Conservation (phyloP, 2,113 vertebrate species). For the Tragulus kanchil region DNA sequence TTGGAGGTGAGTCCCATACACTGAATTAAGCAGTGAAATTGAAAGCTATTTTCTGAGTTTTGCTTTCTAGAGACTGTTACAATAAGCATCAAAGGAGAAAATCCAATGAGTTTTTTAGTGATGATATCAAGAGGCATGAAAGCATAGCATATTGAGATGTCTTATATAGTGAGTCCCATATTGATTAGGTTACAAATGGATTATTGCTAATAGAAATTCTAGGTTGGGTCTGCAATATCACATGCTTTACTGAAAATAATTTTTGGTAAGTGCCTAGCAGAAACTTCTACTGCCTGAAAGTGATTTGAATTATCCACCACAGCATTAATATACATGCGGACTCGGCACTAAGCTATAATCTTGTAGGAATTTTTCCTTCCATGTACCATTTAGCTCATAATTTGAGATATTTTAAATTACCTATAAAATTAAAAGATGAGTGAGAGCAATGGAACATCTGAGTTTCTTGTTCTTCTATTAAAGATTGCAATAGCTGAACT, state of each 20-base stretch:
- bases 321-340: neutral
- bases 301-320: slow-evolving; percentile 10
- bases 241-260: slow-evolving; percentile 67
- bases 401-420: slow-evolving; percentile 21
- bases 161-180: neutral
- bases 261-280: slow-evolving; percentile 55
- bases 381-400: neutral
- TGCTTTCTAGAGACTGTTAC: slow-evolving; percentile 30
- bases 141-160: neutral
- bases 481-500: neutral
- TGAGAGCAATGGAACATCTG: neutral
- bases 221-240: neutral
- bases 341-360: neutral
- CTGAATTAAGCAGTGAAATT: slow-evolving; percentile 42
- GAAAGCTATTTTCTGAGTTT: neutral
- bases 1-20: slow-evolving; percentile 59
- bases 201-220: slow-evolving; percentile 62
- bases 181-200: slow-evolving; percentile 64
- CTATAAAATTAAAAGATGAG: slow-evolving; percentile 45
- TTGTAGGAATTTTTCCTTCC: neutral
- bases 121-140: slow-evolving; percentile 27
- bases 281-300: slow-evolving; percentile 28
- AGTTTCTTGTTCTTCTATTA: slow-evolving; percentile 6
- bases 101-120: neutral
- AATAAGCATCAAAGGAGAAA: neutral